A percentile compares a stretch with the other conserved stretches of the same genome.
These are phyloP conservation scores for Steinernema khuongi DNA, from an alignment of 1,140 invertebrate species.

Conservation along the genomic window DNA sequence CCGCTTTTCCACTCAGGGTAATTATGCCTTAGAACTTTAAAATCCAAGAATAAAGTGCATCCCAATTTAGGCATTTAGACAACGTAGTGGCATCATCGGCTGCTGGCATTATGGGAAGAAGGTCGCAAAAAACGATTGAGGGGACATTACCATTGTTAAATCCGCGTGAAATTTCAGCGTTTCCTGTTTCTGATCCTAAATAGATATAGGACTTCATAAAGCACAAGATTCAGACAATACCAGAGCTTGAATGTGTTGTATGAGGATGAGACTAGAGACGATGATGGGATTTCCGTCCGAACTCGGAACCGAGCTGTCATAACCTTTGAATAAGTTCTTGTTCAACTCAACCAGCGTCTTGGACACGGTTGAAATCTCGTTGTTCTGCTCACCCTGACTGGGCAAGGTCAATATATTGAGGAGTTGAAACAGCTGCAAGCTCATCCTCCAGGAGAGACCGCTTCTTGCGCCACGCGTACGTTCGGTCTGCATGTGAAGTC, in stretches of 20 bases:
- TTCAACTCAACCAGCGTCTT: not conserved
- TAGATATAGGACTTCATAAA: too few relatives aligned
- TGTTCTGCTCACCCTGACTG: not conserved
- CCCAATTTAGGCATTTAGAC: too few relatives aligned
- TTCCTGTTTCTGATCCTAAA: not conserved
- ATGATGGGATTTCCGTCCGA: not conserved
- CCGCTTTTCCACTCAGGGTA: too few relatives aligned
- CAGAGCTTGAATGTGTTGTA: not conserved
- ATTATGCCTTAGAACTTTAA: too few relatives aligned
- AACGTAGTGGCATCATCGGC: too few relatives aligned
- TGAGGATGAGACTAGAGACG: not conserved
- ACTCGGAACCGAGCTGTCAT: not conserved
- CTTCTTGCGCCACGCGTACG: not conserved
- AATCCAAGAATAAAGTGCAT: too few relatives aligned
- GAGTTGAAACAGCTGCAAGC: not conserved
- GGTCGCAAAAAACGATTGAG: too few relatives aligned
- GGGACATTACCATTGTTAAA: conserved; percentile 2
- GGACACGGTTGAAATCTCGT: not conserved
- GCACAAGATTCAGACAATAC: not conserved
- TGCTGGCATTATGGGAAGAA: too few relatives aligned
- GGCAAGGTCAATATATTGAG: not conserved
- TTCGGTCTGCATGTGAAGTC: not conserved
- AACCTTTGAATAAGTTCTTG: not conserved
- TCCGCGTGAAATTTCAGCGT: not conserved
- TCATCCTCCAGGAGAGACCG: not conserved